A percentile compares a stretch with the other conserved stretches of the same genome.
Evolutionary conservation across 2,888 invertebrate genomes (phyloP).

Genomic region (Apeira syringaria): DNA sequence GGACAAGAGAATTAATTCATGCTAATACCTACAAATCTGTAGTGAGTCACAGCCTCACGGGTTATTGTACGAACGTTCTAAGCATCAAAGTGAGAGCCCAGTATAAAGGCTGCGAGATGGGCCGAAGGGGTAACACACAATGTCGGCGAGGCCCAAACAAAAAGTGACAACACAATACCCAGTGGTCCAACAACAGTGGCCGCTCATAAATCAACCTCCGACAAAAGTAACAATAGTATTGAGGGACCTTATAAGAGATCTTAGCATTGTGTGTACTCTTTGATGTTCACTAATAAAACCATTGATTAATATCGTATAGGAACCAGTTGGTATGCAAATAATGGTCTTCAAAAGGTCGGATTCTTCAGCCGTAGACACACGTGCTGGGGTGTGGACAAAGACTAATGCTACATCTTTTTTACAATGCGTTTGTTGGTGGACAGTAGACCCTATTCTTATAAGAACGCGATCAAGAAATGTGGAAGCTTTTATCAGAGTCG

Average conservation of each 20-base stretch:
- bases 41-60: constrained; percentile 53
- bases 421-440: constrained; percentile 62
- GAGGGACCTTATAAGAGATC: constrained; percentile 84
- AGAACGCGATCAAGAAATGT: too few relatives aligned
- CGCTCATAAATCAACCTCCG: constrained; percentile 82
- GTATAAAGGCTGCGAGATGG: constrained; percentile 76
- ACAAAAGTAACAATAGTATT: constrained; percentile 83
- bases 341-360: constrained; percentile 63
- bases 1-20: constrained; percentile 32
- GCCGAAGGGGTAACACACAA: constrained; percentile 78
- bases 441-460: constrained; percentile 55
- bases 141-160: constrained; percentile 80
- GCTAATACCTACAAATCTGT: constrained; percentile 49
- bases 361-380: constrained; percentile 72
- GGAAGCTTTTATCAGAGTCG: too few relatives aligned
- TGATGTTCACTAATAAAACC: constrained; percentile 84
- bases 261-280: constrained; percentile 81
- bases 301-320: constrained; percentile 83
- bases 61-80: constrained; percentile 73
- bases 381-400: constrained; percentile 71
- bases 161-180: constrained; percentile 81
- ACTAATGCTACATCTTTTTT: constrained; percentile 72
- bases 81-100: constrained; percentile 78
- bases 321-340: constrained; percentile 83
- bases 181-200: constrained; percentile 81